A percentile compares a stretch with the other conserved stretches of the same genome.
These are phyloP conservation scores for Parauchenoglanis punctatus DNA, from an alignment of 2,797 vertebrate species.

Conservation along the genomic window DNA sequence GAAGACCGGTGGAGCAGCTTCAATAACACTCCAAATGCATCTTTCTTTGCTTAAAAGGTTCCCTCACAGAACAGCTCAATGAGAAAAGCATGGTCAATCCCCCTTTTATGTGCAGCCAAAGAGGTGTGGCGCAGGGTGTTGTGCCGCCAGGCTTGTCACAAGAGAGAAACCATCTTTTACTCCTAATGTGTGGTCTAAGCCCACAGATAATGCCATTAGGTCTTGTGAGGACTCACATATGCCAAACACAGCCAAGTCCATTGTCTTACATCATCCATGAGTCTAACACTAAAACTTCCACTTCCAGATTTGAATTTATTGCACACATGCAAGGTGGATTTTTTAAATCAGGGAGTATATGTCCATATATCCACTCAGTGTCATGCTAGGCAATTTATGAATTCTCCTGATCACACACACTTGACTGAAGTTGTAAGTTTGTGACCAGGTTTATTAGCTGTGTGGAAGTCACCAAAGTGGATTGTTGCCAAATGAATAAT, in stretches of 20 bases:
- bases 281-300: constrained; percentile 35
- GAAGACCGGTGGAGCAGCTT: constrained; percentile 47
- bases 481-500: background rate
- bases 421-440: background rate
- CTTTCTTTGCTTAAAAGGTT: constrained; percentile 44
- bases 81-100: constrained; percentile 46
- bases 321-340: background rate
- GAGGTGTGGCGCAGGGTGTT: constrained; percentile 50
- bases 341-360: background rate
- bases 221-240: constrained; percentile 27
- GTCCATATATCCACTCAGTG: background rate
- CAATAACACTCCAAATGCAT: constrained; percentile 42
- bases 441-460: background rate
- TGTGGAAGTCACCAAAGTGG: background rate
- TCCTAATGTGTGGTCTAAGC: constrained; percentile 54
- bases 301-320: background rate
- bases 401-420: background rate
- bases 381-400: background rate
- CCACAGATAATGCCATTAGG: constrained; percentile 55
- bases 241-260: constrained; percentile 44
- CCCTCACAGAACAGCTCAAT: constrained; percentile 35
- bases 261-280: constrained; percentile 36
- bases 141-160: constrained; percentile 55
- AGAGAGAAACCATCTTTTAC: constrained; percentile 55
- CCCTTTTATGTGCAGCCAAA: constrained; percentile 49